Evolutionary conservation across 1,140 invertebrate genomes (phyloP).

Genomic region (Euglossa dilemma): DNA sequence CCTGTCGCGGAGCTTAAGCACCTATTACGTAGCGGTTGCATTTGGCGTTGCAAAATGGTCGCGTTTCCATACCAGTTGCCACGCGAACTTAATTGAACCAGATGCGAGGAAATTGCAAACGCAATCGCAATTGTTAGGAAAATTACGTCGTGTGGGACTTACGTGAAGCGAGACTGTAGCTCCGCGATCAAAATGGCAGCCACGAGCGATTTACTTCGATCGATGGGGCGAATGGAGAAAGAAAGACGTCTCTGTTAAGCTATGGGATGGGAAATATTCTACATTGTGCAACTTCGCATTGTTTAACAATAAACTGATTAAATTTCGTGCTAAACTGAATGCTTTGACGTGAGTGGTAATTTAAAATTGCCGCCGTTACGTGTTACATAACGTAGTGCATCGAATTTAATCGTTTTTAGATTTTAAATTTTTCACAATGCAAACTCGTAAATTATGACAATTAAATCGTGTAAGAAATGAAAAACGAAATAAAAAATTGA

Average conservation of each 20-base stretch:
- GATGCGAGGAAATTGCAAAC: neutral
- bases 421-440: no score
- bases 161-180: neutral
- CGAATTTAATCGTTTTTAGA: no score
- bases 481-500: no score
- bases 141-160: neutral
- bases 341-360: no score
- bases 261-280: no score
- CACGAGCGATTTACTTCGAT: neutral
- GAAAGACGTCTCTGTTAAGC: neutral
- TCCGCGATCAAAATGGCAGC: neutral
- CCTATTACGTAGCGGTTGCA: neutral
- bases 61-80: neutral
- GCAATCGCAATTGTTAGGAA: neutral
- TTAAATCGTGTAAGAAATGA: no score
- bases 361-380: no score
- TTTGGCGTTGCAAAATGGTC: neutral
- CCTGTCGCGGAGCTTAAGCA: neutral
- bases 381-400: no score
- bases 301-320: no score
- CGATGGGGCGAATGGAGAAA: neutral
- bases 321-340: no score
- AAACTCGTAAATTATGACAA: no score
- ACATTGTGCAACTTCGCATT: no score
- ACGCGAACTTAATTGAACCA: slow-evolving; percentile 12